A percentile compares a stretch with the other conserved stretches of the same genome.
Evolutionary conservation across 2,797 vertebrate genomes (phyloP).

Genomic region (Rhinatrema bivittatum): DNA sequence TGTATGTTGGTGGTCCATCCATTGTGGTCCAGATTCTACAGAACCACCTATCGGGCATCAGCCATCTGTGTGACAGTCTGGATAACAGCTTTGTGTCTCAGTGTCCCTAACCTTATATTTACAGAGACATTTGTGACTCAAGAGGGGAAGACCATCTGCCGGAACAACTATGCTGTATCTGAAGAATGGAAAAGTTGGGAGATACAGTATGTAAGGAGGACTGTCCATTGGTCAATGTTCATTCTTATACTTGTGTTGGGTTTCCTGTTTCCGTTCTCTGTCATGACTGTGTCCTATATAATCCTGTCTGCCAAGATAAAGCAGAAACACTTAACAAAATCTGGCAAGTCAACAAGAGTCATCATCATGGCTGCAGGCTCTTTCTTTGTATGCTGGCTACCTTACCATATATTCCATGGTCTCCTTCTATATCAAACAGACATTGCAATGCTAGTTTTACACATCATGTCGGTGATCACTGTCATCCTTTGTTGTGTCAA

Average conservation of each 20-base stretch:
- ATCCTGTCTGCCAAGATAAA: constrained; percentile 2
- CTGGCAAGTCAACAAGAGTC: not conserved
- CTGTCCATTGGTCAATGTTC: constrained; percentile 15
- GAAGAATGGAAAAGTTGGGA: constrained; percentile 3
- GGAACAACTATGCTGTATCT: constrained; percentile 22
- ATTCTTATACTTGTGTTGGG: not conserved
- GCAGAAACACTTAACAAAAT: not conserved
- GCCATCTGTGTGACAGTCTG: constrained; percentile 10
- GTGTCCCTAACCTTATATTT: constrained; percentile 28
- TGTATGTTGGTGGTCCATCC: constrained; percentile 30
- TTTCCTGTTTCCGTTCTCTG: constrained; percentile 4
- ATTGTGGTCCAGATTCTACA: constrained; percentile 18
- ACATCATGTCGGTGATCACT: constrained; percentile 4
- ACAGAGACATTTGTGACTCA: constrained; percentile 4
- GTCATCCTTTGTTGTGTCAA: constrained; percentile 18
- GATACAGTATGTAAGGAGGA: not conserved
- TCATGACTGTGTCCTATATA: constrained; percentile 2
- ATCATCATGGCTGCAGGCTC: not conserved
- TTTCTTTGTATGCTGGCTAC: constrained; percentile 9
- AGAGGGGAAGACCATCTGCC: constrained; percentile 14
- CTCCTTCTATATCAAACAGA: constrained; percentile 5
- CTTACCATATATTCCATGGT: constrained; percentile 5
- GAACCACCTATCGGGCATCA: constrained; percentile 14
- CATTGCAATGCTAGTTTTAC: not conserved
- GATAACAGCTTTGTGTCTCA: constrained; percentile 7